phyloP scores from a whole-genome alignment of 2,888 invertebrate genomes.

The Melinaea marsaeus region DNA sequence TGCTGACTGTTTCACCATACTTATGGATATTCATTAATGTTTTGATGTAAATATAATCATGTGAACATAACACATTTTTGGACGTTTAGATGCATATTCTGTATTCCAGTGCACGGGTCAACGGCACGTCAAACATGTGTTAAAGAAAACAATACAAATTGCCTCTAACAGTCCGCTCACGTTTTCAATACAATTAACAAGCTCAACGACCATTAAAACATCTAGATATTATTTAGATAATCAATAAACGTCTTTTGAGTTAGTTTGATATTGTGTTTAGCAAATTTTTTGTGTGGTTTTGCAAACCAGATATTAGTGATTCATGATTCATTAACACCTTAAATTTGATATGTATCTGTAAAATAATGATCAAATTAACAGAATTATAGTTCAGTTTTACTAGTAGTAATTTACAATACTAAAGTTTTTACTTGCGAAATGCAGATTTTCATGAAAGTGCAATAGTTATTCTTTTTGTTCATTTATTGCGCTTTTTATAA shows the following conservation, averaged over 20 bases:
- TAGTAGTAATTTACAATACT: too few species aligned
- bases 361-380: too few species aligned
- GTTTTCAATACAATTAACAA: constrained; percentile 17
- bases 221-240: constrained; percentile 14
- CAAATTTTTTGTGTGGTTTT: too few species aligned
- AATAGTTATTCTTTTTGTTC: too few species aligned
- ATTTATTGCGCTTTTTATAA: too few species aligned
- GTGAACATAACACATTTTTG: not conserved
- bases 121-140: constrained; percentile 4
- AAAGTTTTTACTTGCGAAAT: too few species aligned
- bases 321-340: too few species aligned
- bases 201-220: constrained; percentile 12
- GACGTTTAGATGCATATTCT: not conserved
- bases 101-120: not conserved
- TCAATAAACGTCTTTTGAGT: constrained; percentile 13
- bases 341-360: too few species aligned
- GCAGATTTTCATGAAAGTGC: too few species aligned
- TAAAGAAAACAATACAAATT: constrained; percentile 17
- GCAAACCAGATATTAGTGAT: too few species aligned
- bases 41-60: constrained; percentile 4
- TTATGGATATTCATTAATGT: not conserved
- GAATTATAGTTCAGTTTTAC: too few species aligned
- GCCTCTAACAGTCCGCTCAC: constrained; percentile 17
- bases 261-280: not conserved
- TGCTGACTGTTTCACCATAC: not conserved